These are phyloP conservation scores for Lynx canadensis DNA, from an alignment of 2,113 vertebrate species.

Conservation along the genomic window DNA sequence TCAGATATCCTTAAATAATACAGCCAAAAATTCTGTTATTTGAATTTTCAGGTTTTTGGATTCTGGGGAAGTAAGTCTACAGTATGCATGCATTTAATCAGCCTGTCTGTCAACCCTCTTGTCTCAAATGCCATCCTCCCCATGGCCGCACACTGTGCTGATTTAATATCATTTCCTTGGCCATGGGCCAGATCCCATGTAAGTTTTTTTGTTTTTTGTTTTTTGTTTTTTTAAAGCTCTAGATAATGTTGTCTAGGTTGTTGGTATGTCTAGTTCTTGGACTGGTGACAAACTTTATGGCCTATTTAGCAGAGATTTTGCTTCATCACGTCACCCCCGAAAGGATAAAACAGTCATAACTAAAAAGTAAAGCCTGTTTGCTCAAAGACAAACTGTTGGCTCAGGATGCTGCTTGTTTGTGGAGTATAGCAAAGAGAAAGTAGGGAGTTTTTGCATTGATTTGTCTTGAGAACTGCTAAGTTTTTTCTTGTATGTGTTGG, in stretches of 20 bases:
- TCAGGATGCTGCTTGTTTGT: background rate
- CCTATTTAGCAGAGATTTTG: constrained; percentile 50
- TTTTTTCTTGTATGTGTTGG: background rate
- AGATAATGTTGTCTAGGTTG: constrained; percentile 38
- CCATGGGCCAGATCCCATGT: background rate
- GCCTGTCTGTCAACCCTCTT: background rate
- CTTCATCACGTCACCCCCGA: background rate
- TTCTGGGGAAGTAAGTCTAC: constrained; percentile 5
- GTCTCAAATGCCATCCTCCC: background rate
- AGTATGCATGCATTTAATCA: background rate
- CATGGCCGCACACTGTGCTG: background rate
- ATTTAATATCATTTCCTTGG: constrained; percentile 33
- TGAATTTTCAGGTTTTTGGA: constrained; percentile 43
- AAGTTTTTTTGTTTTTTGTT: background rate
- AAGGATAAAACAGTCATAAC: constrained; percentile 14
- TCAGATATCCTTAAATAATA: background rate
- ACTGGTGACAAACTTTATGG: background rate
- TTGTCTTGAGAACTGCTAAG: background rate
- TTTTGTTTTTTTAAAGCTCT: background rate
- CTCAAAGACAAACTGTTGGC: constrained; percentile 40
- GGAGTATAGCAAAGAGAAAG: background rate
- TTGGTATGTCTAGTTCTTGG: constrained; percentile 23
- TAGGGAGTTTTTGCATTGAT: background rate
- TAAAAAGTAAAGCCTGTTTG: constrained; percentile 46
- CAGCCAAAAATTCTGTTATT: background rate